phyloP scores from a whole-genome alignment of 2,888 invertebrate genomes.

The Spilosoma lubricipeda region DNA sequence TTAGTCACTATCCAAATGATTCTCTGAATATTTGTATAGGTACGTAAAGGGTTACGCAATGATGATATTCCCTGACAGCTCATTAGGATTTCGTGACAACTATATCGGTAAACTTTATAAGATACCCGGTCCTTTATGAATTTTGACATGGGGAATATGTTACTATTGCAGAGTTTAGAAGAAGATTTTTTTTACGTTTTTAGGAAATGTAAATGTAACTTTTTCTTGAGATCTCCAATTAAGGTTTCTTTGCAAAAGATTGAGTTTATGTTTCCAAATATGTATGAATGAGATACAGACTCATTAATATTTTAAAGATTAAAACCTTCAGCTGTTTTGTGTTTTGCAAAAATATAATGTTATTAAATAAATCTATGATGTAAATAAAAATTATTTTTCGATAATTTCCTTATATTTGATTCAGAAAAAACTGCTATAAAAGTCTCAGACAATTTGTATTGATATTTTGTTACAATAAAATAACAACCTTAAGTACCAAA shows the following conservation, averaged over 20 bases:
- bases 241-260: not conserved
- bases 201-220: constrained; percentile 20
- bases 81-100: constrained; percentile 11
- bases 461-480: not conserved
- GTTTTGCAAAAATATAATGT: not conserved
- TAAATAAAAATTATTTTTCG: no score
- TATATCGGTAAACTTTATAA: constrained; percentile 20
- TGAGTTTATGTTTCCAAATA: not conserved
- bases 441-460: not conserved
- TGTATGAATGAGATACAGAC: not conserved
- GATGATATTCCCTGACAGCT: not conserved
- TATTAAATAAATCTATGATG: no score
- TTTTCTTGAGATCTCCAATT: constrained; percentile 2
- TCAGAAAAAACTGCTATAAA: not conserved
- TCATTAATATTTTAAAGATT: not conserved
- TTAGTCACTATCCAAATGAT: not conserved
- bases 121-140: constrained; percentile 20
- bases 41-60: not conserved
- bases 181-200: constrained; percentile 23
- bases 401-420: not conserved
- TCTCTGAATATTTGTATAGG: not conserved
- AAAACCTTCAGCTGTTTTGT: no score
- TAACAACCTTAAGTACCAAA: not conserved
- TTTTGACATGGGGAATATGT: constrained; percentile 28
- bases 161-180: constrained; percentile 24